A percentile compares a stretch with the other conserved stretches of the same genome.
phyloP scores from a whole-genome alignment of 2,888 invertebrate genomes.

The Tridacna crocea region DNA sequence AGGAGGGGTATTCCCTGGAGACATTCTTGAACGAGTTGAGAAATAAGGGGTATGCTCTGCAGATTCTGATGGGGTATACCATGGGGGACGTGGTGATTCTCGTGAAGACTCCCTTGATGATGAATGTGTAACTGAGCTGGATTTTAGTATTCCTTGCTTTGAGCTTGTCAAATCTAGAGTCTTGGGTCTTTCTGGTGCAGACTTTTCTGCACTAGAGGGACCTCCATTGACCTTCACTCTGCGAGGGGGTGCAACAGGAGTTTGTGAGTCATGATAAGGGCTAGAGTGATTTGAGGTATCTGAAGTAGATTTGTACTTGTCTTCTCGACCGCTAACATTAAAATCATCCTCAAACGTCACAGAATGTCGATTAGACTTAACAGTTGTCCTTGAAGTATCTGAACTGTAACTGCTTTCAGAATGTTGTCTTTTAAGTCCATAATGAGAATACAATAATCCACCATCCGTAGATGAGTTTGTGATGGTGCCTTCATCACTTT shows the following conservation, averaged over 20 bases:
- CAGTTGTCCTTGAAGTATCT: constrained; percentile 73
- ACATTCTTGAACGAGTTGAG: constrained; percentile 88
- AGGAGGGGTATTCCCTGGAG: constrained; percentile 86
- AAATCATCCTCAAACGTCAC: constrained; percentile 83
- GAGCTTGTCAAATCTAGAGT: constrained; percentile 85
- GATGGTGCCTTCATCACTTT: constrained; percentile 73
- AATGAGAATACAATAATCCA: constrained; percentile 64
- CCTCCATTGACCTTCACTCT: constrained; percentile 64
- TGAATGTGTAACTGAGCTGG: constrained; percentile 50
- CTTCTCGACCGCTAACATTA: constrained; percentile 66
- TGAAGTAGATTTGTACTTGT: constrained; percentile 89
- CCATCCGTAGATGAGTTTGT: constrained; percentile 71
- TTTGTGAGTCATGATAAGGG: constrained; percentile 58
- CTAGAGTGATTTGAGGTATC: constrained; percentile 87
- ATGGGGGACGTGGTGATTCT: constrained; percentile 56
- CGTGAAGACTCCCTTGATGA: constrained; percentile 49
- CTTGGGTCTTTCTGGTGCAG: constrained; percentile 85
- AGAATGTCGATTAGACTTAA: constrained; percentile 77
- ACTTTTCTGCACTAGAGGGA: constrained; percentile 37
- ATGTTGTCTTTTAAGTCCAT: constrained; percentile 75
- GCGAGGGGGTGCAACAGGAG: constrained; percentile 68
- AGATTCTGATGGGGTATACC: constrained; percentile 63
- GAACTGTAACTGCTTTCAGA: constrained; percentile 80
- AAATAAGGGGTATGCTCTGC: constrained; percentile 93
- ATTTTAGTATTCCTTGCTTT: constrained; percentile 62